These are phyloP conservation scores for Drosophila virilis DNA, from an alignment of 1,140 invertebrate genomes.

Conservation along the genomic window DNA sequence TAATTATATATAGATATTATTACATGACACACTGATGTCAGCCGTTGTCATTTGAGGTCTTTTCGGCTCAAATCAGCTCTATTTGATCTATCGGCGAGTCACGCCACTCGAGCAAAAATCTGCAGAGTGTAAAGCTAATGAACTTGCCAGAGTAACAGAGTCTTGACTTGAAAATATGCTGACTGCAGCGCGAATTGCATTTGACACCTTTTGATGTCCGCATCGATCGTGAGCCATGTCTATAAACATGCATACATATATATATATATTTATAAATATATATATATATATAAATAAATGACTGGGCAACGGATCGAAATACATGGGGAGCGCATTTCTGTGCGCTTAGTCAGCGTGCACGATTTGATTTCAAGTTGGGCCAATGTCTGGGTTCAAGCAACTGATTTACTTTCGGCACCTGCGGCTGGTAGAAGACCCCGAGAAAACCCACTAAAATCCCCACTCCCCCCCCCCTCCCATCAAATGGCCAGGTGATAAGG, in stretches of 20 bases:
- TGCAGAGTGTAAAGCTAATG: constrained; percentile 63
- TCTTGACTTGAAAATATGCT: constrained; percentile 27
- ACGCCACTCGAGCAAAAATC: constrained; percentile 24
- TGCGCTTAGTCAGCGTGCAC: constrained; percentile 56
- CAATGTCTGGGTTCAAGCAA: constrained; percentile 5
- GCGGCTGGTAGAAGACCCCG: neutral
- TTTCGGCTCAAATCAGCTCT: constrained; percentile 17
- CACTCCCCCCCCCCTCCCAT: constrained; percentile 22
- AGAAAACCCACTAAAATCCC: constrained; percentile 3
- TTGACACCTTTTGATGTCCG: constrained; percentile 39
- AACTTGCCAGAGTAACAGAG: constrained; percentile 41
- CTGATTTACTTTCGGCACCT: constrained; percentile 1
- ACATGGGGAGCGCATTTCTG: constrained; percentile 38
- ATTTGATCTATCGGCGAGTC: constrained; percentile 29
- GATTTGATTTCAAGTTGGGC: constrained; percentile 7
- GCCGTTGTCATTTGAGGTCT: neutral
- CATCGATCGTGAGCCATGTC: constrained; percentile 2
- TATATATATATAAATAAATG: neutral
- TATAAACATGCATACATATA: constrained; percentile 1
- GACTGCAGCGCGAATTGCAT: constrained; percentile 38
- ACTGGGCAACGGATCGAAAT: constrained; percentile 3
- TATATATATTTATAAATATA: neutral
- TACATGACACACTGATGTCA: constrained; percentile 6
- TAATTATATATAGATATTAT: neutral
- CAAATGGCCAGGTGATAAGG: constrained; percentile 63